These are phyloP conservation scores for Lates calcarifer DNA, from an alignment of 2,113 vertebrate species.

Conservation along the genomic window DNA sequence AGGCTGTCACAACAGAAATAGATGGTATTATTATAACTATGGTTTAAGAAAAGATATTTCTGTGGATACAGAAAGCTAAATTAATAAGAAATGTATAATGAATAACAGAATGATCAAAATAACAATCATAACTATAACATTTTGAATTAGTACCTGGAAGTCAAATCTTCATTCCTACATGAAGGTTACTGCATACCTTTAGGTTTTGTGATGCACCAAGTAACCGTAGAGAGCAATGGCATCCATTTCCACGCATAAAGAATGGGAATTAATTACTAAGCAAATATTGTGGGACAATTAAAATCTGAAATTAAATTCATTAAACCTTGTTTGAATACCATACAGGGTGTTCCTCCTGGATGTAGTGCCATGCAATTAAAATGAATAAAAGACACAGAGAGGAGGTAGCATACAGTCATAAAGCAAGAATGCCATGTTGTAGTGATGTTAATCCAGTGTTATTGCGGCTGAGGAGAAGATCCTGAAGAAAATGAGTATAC, in stretches of 20 bases:
- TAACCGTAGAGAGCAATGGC: background rate
- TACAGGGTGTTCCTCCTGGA: background rate
- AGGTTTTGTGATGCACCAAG: background rate
- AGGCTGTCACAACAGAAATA: background rate
- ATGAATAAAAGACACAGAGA: background rate
- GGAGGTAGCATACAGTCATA: background rate
- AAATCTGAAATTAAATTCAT: conserved; percentile 45
- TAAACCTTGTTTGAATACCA: conserved; percentile 10
- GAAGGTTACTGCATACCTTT: background rate
- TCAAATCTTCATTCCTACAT: background rate
- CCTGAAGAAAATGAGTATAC: background rate
- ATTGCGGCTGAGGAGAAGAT: conserved; percentile 19
- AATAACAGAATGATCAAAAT: background rate
- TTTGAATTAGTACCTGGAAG: background rate
- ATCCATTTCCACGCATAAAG: background rate
- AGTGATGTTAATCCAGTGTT: background rate
- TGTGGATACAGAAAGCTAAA: background rate
- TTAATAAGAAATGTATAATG: background rate
- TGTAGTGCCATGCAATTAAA: background rate
- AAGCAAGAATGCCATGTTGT: background rate
- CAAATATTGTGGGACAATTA: conserved; percentile 15
- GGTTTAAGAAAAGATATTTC: no score
- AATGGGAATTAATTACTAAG: conserved; percentile 12
- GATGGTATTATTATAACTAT: background rate
- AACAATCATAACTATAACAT: background rate